A percentile compares a stretch with the other conserved stretches of the same genome.
Evolutionary conservation across 1,140 invertebrate species (phyloP).

Genomic region (Megathymus violae): DNA sequence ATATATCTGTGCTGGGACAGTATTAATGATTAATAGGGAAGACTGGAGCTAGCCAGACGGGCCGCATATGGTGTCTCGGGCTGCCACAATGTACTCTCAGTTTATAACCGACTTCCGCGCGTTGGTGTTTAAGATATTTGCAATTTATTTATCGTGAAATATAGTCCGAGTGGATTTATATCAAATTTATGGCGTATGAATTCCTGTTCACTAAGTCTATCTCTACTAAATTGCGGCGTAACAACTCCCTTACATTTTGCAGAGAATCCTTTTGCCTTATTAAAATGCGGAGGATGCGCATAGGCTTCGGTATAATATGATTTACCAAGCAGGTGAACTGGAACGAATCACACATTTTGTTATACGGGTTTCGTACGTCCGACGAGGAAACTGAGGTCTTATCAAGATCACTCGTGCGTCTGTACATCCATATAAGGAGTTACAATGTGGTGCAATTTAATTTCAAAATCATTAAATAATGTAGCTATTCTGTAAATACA

Average conservation of each 20-base stretch:
- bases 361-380: not conserved
- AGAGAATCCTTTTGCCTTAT: slow-evolving; percentile 3
- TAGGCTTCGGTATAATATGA: not conserved
- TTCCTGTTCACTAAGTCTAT: not conserved
- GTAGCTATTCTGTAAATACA: too few relatives aligned
- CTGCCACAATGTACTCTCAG: slow-evolving; percentile 5
- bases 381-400: too few relatives aligned
- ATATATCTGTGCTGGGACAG: slow-evolving; percentile 2
- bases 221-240: not conserved
- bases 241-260: slow-evolving; percentile 4
- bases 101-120: slow-evolving; percentile 19
- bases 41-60: slow-evolving; percentile 8
- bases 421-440: too few relatives aligned
- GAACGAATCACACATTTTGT: not conserved
- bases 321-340: not conserved
- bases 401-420: too few relatives aligned
- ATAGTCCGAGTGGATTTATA: slow-evolving; percentile 13
- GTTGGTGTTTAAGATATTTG: slow-evolving; percentile 17
- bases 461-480: too few relatives aligned
- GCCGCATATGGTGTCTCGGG: slow-evolving; percentile 14
- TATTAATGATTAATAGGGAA: slow-evolving; percentile 4
- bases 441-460: too few relatives aligned
- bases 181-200: slow-evolving; percentile 8
- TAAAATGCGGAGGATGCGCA: slow-evolving; percentile 2
- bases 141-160: slow-evolving; percentile 20